Conservation (phyloP, 2,113 vertebrate species). For the Trichechus manatus region DNA sequence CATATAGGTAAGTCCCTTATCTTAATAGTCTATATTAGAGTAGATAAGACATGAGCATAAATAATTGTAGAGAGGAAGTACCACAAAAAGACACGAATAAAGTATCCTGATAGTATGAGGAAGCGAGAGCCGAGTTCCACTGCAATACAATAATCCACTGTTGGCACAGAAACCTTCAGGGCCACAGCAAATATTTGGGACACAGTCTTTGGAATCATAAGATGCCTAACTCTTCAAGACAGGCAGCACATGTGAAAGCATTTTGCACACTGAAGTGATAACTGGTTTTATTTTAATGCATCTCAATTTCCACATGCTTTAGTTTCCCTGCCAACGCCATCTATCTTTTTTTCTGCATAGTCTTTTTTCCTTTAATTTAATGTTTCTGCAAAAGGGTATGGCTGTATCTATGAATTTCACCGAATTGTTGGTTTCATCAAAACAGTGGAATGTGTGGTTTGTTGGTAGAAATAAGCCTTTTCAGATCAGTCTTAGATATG, state of each 20-base stretch:
- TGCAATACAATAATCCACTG: not conserved
- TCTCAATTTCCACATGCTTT: slow-evolving; percentile 52
- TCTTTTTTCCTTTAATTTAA: not conserved
- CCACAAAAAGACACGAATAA: not conserved
- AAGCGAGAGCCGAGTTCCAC: slow-evolving; percentile 35
- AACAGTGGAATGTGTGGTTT: not conserved
- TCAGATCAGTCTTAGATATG: not conserved
- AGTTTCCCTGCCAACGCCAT: not conserved
- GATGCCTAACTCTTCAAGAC: not conserved
- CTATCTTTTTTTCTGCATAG: not conserved
- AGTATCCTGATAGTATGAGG: not conserved
- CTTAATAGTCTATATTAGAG: not conserved
- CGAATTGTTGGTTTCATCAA: not conserved
- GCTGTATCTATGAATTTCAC: not conserved
- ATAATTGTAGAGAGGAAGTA: not conserved
- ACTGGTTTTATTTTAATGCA: slow-evolving; percentile 12
- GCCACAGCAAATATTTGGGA: not conserved
- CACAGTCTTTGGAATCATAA: not conserved
- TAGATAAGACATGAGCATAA: not conserved
- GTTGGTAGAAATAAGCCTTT: not conserved
- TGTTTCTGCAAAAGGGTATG: not conserved
- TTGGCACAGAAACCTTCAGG: slow-evolving; percentile 62
- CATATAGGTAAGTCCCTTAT: not conserved
- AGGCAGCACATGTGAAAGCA: not conserved
- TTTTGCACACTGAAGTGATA: slow-evolving; percentile 22